Evolutionary conservation across 2,888 invertebrate genomes (phyloP).

Genomic region (Selenia dentaria): DNA sequence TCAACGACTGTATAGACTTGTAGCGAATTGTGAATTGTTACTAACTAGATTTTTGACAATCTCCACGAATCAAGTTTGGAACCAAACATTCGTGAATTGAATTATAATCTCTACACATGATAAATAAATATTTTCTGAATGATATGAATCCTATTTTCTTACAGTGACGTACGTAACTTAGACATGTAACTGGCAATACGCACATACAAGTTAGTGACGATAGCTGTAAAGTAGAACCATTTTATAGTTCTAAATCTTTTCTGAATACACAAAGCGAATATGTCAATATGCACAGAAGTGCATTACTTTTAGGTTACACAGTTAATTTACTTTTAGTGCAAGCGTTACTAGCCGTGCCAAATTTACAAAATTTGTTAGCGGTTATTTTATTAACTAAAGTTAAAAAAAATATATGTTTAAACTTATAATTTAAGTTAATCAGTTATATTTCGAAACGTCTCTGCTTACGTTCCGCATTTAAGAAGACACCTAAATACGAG

Average conservation of each 20-base stretch:
- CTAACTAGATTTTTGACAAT: constrained; percentile 67
- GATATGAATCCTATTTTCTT: constrained; percentile 81
- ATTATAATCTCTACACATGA: constrained; percentile 49
- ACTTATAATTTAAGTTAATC: constrained; percentile 25
- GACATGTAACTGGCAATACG: constrained; percentile 73
- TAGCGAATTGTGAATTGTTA: constrained; percentile 62
- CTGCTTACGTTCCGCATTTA: constrained; percentile 39
- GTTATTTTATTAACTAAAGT: too few species aligned
- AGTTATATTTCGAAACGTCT: constrained; percentile 41
- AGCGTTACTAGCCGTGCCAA: constrained; percentile 67
- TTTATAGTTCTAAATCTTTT: too few species aligned
- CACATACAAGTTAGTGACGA: constrained; percentile 59
- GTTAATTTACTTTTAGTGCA: constrained; percentile 39
- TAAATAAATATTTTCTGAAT: constrained; percentile 75
- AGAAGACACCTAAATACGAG: constrained; percentile 32
- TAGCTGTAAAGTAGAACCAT: constrained; percentile 51
- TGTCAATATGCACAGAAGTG: constrained; percentile 41
- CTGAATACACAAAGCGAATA: constrained; percentile 31
- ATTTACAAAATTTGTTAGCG: constrained; percentile 50
- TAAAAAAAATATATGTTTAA: too few species aligned
- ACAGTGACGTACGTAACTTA: constrained; percentile 73
- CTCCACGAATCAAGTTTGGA: constrained; percentile 58
- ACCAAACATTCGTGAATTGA: constrained; percentile 72
- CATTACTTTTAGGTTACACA: constrained; percentile 35
- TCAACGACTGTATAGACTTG: constrained; percentile 72